Conservation (phyloP, 2,797 vertebrate species). For the Yasuhikotakia modesta region DNA sequence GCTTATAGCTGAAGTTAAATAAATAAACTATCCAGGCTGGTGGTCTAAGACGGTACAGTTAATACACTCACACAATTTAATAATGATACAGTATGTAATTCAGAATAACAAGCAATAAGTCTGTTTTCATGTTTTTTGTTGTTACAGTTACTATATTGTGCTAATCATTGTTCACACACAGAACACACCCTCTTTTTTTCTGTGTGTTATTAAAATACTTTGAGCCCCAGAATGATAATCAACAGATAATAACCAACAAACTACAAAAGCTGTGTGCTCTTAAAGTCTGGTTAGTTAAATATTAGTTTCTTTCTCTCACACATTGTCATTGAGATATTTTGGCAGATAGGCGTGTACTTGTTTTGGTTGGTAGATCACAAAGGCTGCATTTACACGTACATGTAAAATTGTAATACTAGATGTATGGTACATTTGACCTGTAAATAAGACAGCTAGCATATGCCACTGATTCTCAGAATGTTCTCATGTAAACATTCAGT, state of each 20-base stretch:
- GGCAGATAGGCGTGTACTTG: neutral
- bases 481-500: neutral
- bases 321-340: slow-evolving; percentile 1
- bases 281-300: slow-evolving; percentile 43
- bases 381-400: neutral
- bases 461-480: neutral
- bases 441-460: neutral
- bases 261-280: slow-evolving; percentile 13
- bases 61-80: slow-evolving; percentile 23
- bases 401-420: neutral
- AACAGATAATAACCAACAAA: slow-evolving; percentile 32
- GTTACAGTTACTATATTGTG: slow-evolving; percentile 20
- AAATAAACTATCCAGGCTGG: slow-evolving; percentile 50
- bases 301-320: slow-evolving; percentile 6
- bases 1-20: slow-evolving; percentile 47
- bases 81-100: neutral
- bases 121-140: slow-evolving; percentile 21
- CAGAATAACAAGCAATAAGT: neutral
- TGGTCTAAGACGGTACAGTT: slow-evolving; percentile 37
- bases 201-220: slow-evolving; percentile 25
- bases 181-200: slow-evolving; percentile 18
- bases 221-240: slow-evolving; percentile 11
- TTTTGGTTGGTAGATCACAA: slow-evolving; percentile 6
- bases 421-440: neutral
- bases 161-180: slow-evolving; percentile 15